A percentile compares a stretch with the other conserved stretches of the same genome.
phyloP scores from a whole-genome alignment of 53 echinoderm and acorn worm genomes.

The Hippasteria phrygiana region DNA sequence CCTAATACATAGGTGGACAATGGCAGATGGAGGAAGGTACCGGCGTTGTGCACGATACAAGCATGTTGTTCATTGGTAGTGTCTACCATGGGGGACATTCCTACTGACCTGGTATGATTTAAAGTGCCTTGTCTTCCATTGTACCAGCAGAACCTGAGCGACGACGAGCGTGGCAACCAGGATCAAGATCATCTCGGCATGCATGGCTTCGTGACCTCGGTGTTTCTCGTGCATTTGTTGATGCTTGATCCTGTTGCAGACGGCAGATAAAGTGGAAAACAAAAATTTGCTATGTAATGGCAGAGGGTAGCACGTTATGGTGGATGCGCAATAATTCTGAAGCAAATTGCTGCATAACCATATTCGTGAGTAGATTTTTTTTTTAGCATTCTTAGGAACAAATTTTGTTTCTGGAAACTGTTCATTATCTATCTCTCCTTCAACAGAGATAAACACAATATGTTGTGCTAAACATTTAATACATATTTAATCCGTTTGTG shows the following conservation, averaged over 20 bases:
- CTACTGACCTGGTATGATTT: conserved; percentile 89
- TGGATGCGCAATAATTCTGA: background rate
- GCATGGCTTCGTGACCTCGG: conserved; percentile 99
- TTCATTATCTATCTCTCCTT: no score
- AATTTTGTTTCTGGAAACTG: no score
- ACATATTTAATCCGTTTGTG: no score
- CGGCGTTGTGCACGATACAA: no score
- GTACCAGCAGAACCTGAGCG: conserved; percentile 91
- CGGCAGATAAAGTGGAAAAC: background rate
- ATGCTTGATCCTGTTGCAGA: conserved; percentile 84
- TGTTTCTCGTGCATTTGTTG: conserved; percentile 94
- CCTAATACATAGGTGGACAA: no score
- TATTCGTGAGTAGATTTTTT: no score
- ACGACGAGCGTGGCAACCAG: conserved; percentile 89
- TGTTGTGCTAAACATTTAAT: no score
- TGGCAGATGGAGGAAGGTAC: no score
- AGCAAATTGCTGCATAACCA: background rate
- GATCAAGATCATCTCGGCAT: conserved; percentile 96
- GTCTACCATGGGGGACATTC: background rate
- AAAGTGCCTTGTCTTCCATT: conserved; percentile 97
- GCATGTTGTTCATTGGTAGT: background rate
- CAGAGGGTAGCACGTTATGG: background rate
- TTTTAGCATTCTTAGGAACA: no score
- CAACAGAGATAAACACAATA: no score
- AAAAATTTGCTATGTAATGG: background rate